Evolutionary conservation across 2,113 vertebrate genomes (phyloP), one percentile per base, ranked within the genome.

Genomic region (Myocastor coypus): DNA sequence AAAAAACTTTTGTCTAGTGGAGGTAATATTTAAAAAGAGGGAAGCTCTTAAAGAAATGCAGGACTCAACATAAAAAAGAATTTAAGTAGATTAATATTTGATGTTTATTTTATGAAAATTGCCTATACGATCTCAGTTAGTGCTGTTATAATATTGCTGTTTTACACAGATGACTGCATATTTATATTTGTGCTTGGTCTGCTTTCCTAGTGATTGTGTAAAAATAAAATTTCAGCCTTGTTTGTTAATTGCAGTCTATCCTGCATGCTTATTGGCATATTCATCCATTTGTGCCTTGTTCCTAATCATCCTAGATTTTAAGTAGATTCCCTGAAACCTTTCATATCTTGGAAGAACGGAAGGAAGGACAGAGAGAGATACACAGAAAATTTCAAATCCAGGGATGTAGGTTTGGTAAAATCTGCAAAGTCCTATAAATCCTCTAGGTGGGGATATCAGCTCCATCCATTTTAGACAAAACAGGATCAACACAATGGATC

Each of bases 1-100:
- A 1, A 97, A 97, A 96, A 99, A 98, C 92, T 97, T 98, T 80
- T 97, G 95, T 64, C 96, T 99, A 75, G 97, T 98, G 77, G 92
- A 98, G 69, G 97, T 98, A 63, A 98, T 28, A 78, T 50, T 50
- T 78, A 95, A 97, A 97, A 99, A 98, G 93, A 64, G 64, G 59
- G 71, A 85, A 71, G 96, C 50, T 97, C 98, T 95, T 97, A 66
- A 97, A 98, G 9, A 97, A 99, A 92, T 98, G 96, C 96, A 99
- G 99, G 93, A 98, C 98, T 96, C 98, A 98, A 92, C 98, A 98
- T 93, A 82, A 89, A 87, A 85, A 57, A 71, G 19, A 83, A 87
- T 26, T 89, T 78, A 83, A 94, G 57, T 22, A 9, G 77, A 94
- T 55, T 93, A 89, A 80, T 3, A 92, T 50, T 77, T 95, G 86